Conservation (phyloP, 2,888 invertebrate genomes). For the Cremastinae sp. region DNA sequence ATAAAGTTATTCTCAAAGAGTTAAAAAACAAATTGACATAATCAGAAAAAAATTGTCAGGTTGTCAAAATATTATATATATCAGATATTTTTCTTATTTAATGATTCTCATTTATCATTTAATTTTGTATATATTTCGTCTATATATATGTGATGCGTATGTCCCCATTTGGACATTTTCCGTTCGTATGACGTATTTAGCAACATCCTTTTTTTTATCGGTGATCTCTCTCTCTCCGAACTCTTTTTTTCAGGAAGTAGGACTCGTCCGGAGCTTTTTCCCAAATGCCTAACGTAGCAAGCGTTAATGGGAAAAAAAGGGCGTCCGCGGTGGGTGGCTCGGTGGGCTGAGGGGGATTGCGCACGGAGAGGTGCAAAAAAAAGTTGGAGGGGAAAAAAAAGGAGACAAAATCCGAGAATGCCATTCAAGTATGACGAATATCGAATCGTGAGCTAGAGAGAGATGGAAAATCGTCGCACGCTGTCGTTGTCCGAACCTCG, state of each 20-base stretch:
- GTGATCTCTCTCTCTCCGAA: conserved; percentile 19
- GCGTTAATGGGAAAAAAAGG: conserved; percentile 9
- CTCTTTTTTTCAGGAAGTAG: conserved; percentile 25
- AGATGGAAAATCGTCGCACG: conserved; percentile 43
- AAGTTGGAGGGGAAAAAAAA: conserved; percentile 48
- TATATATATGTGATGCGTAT: no score
- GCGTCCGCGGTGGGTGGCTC: not conserved
- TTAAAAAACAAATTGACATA: no score
- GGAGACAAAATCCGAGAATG: conserved; percentile 3
- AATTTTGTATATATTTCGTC: no score
- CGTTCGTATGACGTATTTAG: no score
- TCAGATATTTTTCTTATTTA: no score
- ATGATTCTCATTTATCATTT: no score
- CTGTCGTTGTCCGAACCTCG: conserved; percentile 48
- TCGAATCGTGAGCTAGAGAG: conserved; percentile 50
- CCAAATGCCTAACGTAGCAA: conserved; percentile 10
- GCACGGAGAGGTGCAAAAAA: conserved; percentile 64
- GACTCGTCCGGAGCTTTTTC: no score
- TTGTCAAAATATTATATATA: no score
- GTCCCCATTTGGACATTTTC: no score
- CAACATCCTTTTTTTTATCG: no score
- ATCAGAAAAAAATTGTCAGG: no score
- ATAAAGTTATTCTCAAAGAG: no score
- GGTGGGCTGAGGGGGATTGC: not conserved
- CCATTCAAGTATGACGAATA: conserved; percentile 41